A percentile compares a stretch with the other conserved stretches of the same genome.
Conservation (phyloP, 2,888 invertebrate genomes). For the Exocentrus adspersus region DNA sequence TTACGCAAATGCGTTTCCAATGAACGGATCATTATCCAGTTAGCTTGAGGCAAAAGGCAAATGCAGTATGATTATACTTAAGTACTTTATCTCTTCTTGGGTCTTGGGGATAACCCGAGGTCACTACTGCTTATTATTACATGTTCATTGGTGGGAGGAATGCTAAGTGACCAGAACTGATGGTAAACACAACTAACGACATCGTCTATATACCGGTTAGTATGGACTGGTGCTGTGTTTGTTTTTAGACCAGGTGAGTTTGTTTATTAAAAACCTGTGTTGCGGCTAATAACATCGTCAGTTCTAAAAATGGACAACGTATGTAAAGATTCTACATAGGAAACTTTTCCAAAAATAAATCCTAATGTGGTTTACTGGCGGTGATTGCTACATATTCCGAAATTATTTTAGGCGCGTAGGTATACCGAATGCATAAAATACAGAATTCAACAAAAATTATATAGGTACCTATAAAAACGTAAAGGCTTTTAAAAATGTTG, state of each 20-base stretch:
- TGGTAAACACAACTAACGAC: slow-evolving; percentile 4
- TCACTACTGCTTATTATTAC: neutral
- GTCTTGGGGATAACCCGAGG: slow-evolving; percentile 22
- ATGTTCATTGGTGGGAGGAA: slow-evolving; percentile 15
- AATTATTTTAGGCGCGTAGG: no score
- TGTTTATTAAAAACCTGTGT: neutral
- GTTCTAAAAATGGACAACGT: no score
- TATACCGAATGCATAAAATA: no score
- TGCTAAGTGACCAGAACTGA: slow-evolving; percentile 1
- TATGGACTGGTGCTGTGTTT: neutral
- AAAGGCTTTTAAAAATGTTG: no score
- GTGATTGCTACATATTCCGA: no score
- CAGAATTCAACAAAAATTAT: no score
- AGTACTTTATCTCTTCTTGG: neutral
- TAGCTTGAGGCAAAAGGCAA: slow-evolving; percentile 1
- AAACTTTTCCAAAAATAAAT: no score
- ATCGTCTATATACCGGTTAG: slow-evolving; percentile 7
- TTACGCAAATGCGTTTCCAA: slow-evolving; percentile 6
- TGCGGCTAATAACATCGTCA: no score
- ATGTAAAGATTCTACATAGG: no score
- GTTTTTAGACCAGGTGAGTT: slow-evolving; percentile 13
- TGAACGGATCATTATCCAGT: neutral
- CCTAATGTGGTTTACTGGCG: no score
- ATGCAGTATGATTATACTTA: neutral
- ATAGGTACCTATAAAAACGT: no score